Evolutionary conservation across 2,113 vertebrate species (phyloP).

Genomic region (Leucosticte australis): DNA sequence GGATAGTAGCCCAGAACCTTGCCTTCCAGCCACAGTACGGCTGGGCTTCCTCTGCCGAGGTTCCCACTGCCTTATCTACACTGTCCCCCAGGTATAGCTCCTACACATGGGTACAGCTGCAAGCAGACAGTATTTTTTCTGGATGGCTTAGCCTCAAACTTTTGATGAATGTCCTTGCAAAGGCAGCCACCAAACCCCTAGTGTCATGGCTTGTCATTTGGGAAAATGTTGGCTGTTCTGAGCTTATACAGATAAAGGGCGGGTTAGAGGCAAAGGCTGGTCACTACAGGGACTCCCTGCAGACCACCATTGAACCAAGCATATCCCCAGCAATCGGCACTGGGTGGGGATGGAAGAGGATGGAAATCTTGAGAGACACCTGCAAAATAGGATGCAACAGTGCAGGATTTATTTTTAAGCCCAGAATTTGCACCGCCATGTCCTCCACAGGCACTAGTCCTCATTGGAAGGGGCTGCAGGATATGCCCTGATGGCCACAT

Average conservation of each 20-base stretch:
- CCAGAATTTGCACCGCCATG: fast-evolving
- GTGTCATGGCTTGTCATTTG: fast-evolving
- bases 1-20: background rate
- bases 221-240: background rate
- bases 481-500: fast-evolving
- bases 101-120: fast-evolving
- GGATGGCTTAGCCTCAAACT: background rate
- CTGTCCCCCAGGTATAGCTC: background rate
- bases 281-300: background rate
- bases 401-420: background rate
- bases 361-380: background rate
- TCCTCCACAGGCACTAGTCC: background rate
- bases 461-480: background rate
- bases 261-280: fast-evolving
- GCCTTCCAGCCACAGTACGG: background rate
- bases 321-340: fast-evolving
- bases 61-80: background rate
- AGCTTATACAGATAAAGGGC: background rate
- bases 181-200: background rate
- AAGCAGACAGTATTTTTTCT: background rate
- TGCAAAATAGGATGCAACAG: background rate
- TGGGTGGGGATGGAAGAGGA: background rate
- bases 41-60: background rate
- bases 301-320: background rate
- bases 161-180: background rate